Conservation (phyloP, 2,888 invertebrate species). For the Scaptomyza parva region DNA sequence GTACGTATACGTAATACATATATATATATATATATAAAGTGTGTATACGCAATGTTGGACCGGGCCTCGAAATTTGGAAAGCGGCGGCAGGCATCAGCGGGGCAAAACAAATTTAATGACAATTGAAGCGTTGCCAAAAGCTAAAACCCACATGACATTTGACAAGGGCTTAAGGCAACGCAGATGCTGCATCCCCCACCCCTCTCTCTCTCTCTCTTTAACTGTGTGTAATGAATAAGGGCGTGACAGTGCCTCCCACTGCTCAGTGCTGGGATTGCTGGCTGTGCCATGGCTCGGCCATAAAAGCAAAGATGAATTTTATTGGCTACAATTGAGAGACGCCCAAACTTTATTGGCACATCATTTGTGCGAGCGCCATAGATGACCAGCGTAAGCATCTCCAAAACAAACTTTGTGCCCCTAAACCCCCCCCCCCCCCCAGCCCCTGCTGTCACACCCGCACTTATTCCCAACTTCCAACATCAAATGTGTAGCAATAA, state of each 20-base stretch:
- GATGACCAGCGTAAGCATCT: conserved; percentile 35
- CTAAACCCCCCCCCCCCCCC: not conserved
- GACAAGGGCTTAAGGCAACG: conserved; percentile 69
- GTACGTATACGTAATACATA: too few relatives aligned
- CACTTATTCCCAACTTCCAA: not conserved
- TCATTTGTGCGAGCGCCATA: conserved; percentile 66
- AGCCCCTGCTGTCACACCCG: not conserved
- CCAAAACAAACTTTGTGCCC: conserved; percentile 1
- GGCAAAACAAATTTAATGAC: conserved; percentile 49
- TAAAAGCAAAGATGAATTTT: conserved; percentile 76
- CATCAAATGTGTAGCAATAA: conserved; percentile 26
- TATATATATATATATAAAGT: conserved; percentile 9
- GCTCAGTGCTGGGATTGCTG: not conserved
- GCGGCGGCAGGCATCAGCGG: conserved; percentile 17
- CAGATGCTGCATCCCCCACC: conserved; percentile 49
- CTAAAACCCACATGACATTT: conserved; percentile 66
- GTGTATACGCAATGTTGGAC: conserved; percentile 31
- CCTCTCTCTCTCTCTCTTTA: too few relatives aligned
- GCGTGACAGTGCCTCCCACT: conserved; percentile 28
- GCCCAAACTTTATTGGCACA: conserved; percentile 73
- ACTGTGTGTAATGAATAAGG: conserved; percentile 37
- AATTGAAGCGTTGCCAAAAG: conserved; percentile 55
- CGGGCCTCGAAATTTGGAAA: conserved; percentile 24
- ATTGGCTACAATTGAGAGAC: conserved; percentile 70
- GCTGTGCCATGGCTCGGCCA: conserved; percentile 38